Evolutionary conservation across 2,113 vertebrate species (phyloP).

Genomic region (Lampris incognitus): DNA sequence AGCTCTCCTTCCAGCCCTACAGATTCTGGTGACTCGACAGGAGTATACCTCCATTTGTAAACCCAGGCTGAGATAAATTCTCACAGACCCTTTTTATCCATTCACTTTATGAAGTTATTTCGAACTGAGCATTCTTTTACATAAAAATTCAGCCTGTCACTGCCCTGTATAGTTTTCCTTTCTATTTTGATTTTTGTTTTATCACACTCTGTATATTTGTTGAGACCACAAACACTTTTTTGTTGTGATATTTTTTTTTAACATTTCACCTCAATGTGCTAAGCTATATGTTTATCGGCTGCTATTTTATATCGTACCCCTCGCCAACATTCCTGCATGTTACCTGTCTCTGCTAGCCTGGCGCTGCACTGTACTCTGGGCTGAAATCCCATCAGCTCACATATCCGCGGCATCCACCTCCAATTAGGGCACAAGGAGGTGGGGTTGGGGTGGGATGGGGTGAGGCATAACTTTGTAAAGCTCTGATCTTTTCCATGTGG

Average conservation of each 20-base stretch:
- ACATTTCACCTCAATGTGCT: slow-evolving; percentile 72
- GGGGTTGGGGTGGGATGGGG: too few species aligned
- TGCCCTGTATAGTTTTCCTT: slow-evolving; percentile 69
- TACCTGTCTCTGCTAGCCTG: slow-evolving; percentile 36
- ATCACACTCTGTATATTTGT: slow-evolving; percentile 72
- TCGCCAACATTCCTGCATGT: slow-evolving; percentile 70
- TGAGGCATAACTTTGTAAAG: background rate
- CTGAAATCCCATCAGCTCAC: slow-evolving; percentile 8
- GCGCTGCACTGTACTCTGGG: slow-evolving; percentile 12
- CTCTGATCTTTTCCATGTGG: slow-evolving; percentile 30
- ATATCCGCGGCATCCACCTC: slow-evolving; percentile 29
- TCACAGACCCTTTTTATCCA: slow-evolving; percentile 36
- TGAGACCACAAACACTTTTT: slow-evolving; percentile 67
- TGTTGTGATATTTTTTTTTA: slow-evolving; percentile 34
- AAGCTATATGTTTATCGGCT: slow-evolving; percentile 84
- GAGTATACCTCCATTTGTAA: slow-evolving; percentile 26
- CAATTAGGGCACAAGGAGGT: slow-evolving; percentile 20
- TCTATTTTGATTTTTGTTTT: slow-evolving; percentile 41
- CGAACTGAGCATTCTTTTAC: slow-evolving; percentile 47
- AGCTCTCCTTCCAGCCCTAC: slow-evolving; percentile 29
- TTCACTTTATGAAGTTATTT: slow-evolving; percentile 54
- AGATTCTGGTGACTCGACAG: slow-evolving; percentile 18
- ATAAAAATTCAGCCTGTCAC: slow-evolving; percentile 74
- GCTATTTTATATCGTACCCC: slow-evolving; percentile 78
- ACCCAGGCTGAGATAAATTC: slow-evolving; percentile 36